These are phyloP conservation scores for Mus spretus DNA, from an alignment of 2,797 vertebrate species.

Conservation along the genomic window DNA sequence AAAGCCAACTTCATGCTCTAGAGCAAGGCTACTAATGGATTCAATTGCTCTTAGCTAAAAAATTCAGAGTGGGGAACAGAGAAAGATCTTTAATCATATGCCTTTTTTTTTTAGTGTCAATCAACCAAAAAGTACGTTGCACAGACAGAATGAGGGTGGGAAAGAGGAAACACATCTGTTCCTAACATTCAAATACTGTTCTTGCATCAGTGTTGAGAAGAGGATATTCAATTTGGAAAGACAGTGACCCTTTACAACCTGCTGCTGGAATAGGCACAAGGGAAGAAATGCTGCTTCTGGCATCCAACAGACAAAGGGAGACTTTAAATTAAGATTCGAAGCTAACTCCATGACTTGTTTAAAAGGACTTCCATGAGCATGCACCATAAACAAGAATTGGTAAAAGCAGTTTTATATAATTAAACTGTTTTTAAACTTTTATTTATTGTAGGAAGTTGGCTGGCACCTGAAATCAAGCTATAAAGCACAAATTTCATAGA, in stretches of 20 bases:
- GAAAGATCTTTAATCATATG: slow-evolving; percentile 66
- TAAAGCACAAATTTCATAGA: not conserved
- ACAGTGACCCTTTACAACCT: slow-evolving; percentile 62
- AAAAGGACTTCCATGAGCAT: slow-evolving; percentile 17
- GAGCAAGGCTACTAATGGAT: not conserved
- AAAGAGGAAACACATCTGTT: slow-evolving; percentile 65
- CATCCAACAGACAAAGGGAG: not conserved
- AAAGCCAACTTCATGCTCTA: slow-evolving; percentile 1
- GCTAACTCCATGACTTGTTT: slow-evolving; percentile 40
- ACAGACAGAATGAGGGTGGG: slow-evolving; percentile 65
- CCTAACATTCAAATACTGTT: slow-evolving; percentile 69
- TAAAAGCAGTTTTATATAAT: not conserved
- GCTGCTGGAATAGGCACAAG: slow-evolving; percentile 66
- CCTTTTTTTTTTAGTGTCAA: slow-evolving; percentile 67
- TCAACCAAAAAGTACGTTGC: slow-evolving; percentile 68
- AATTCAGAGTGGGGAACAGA: slow-evolving; percentile 63
- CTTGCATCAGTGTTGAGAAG: slow-evolving; percentile 46
- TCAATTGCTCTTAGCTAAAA: slow-evolving; percentile 65
- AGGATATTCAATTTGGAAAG: slow-evolving; percentile 58
- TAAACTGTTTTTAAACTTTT: slow-evolving; percentile 37
- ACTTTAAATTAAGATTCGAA: slow-evolving; percentile 66
- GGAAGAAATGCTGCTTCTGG: slow-evolving; percentile 64
- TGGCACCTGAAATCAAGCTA: slow-evolving; percentile 36
- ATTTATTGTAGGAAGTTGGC: slow-evolving; percentile 8
- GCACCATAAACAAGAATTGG: slow-evolving; percentile 9